phyloP scores from a whole-genome alignment of 2,113 vertebrate species.

The Cebus imitator region DNA sequence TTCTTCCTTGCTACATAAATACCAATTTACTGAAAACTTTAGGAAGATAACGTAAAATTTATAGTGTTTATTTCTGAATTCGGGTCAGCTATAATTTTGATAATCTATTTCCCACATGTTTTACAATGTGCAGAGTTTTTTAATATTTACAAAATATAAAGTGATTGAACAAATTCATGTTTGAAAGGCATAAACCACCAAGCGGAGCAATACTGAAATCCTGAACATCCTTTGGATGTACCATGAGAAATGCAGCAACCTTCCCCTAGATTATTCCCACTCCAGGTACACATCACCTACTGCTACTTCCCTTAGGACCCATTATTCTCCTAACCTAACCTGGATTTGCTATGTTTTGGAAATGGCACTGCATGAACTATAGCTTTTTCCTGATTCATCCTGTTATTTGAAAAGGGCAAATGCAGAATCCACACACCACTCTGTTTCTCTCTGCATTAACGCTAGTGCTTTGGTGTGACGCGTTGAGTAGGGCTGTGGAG shows the following conservation, averaged over 20 bases:
- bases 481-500: background rate
- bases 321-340: background rate
- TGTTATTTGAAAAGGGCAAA: background rate
- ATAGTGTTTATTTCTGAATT: background rate
- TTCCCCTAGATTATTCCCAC: rapidly evolving
- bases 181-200: background rate
- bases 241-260: background rate
- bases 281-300: background rate
- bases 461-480: background rate
- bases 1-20: background rate
- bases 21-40: background rate
- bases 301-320: background rate
- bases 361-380: background rate
- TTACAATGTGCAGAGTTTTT: background rate
- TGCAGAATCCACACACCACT: too few species aligned
- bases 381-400: background rate
- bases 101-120: background rate
- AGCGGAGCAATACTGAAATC: background rate
- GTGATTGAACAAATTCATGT: background rate
- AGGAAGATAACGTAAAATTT: background rate
- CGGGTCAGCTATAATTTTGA: background rate
- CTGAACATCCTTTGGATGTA: background rate
- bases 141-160: background rate
- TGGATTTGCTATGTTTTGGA: background rate
- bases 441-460: background rate